Base-by-base conservation (phyloP, 2,888 invertebrate genomes). In the Caenorhabditis virilis region DNA sequence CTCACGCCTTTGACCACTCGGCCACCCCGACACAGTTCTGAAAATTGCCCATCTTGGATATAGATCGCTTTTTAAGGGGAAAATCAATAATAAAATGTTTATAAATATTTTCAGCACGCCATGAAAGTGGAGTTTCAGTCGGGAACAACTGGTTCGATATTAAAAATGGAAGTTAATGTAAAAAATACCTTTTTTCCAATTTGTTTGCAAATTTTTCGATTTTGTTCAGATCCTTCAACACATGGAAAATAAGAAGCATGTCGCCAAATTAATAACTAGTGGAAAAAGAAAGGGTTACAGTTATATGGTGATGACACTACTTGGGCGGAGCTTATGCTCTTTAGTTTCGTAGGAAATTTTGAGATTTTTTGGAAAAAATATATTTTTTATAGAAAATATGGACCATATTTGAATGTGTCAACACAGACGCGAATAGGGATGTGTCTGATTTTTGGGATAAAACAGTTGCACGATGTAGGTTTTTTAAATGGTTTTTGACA, bases 301-400 rank as follows among this genome's bases (percentile, higher is more conserved):
- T 25, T 77, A 77, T 54, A 71, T 77, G 64, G 72, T 76, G 2
- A 75, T 78, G 71, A 72, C 75, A 2, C 53, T 78, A 6, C 59
- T 67, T 42, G 78, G 78, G 22, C 69, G 70, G 30, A 72, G 67
- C 45, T 56, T 78, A 20, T 51, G 52, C 22, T 53, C 65, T 13
- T 30, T 78, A 15, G 30, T 56, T 16, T 41, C 22, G 67, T 65
- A 16, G 26, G 38, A 20, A 20, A 4, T 25, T 9, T 7, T 42
- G 15, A 7, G 20, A 25, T 25, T 42, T 9, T 22, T 25, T 41
- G 7, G 15, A 39, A 11, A 13, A 16, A 36, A 41, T 18, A 13
- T 11, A 15, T 20, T 15, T 47, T 36, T 47, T 66, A 13, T 47
- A 66, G 61, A 16, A 61, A 55, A 23, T 46, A 53, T 30, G 68